Conservation (phyloP, 2,888 invertebrate genomes). For the Chrysodeixis includens region DNA sequence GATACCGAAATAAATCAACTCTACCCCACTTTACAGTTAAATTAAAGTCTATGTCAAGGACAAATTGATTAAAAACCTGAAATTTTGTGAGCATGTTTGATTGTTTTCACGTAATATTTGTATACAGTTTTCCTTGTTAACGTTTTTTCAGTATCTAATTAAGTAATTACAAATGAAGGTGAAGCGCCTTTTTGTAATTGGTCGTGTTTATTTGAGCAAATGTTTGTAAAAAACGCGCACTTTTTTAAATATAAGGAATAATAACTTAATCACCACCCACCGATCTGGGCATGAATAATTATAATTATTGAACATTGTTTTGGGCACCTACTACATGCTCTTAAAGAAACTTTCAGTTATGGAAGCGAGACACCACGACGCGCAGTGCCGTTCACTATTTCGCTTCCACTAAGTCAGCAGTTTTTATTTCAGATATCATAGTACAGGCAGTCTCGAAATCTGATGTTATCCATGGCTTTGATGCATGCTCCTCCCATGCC, state of each 20-base stretch:
- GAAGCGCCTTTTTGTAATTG: neutral
- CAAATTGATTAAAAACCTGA: neutral
- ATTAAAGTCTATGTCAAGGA: neutral
- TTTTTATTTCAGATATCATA: too few species aligned
- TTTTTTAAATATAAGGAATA: neutral
- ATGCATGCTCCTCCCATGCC: conserved; percentile 20
- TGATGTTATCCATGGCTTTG: conserved; percentile 16
- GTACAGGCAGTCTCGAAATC: neutral
- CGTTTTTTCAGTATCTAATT: neutral
- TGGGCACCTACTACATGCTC: too few species aligned
- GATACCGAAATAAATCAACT: too few species aligned
- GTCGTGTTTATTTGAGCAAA: neutral
- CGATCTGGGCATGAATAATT: neutral
- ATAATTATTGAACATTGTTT: neutral
- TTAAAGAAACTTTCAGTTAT: too few species aligned
- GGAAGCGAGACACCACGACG: too few species aligned
- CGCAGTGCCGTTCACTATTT: too few species aligned
- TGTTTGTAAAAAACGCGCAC: neutral
- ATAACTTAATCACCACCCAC: neutral
- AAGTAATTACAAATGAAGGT: neutral
- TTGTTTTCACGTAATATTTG: neutral
- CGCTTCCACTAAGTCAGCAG: too few species aligned
- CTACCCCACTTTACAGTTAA: too few species aligned
- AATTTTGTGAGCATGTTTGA: neutral
- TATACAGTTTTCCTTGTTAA: neutral